These are phyloP conservation scores for Brenthis ino DNA, from an alignment of 2,888 invertebrate genomes.

Conservation along the genomic window DNA sequence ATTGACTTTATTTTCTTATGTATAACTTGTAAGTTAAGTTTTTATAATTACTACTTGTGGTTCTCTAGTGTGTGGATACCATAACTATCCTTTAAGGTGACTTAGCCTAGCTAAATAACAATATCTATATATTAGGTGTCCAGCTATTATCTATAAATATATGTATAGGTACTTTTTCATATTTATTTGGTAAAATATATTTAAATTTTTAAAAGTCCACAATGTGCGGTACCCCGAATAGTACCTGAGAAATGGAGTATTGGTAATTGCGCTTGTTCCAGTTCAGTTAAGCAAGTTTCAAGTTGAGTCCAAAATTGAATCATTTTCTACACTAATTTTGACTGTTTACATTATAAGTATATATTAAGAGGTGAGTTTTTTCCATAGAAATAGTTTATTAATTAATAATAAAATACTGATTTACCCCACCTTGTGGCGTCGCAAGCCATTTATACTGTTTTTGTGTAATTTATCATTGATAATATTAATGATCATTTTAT, in stretches of 20 bases:
- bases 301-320: conserved; percentile 20
- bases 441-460: conserved; percentile 19
- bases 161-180: neutral
- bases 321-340: conserved; percentile 26
- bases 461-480: conserved; percentile 27
- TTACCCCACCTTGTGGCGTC: conserved; percentile 26
- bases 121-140: too few species aligned
- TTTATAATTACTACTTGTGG: too few species aligned
- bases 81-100: too few species aligned
- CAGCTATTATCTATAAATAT: neutral
- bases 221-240: conserved; percentile 9
- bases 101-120: too few species aligned
- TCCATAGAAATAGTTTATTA: conserved; percentile 13
- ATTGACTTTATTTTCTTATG: neutral
- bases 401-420: conserved; percentile 11
- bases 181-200: neutral
- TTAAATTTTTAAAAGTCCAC: conserved; percentile 1
- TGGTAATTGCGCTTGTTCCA: conserved; percentile 16
- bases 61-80: too few species aligned
- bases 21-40: too few species aligned
- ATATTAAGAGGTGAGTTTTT: conserved; percentile 18
- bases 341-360: conserved; percentile 27
- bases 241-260: conserved; percentile 21
- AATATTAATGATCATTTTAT: conserved; percentile 20
- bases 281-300: conserved; percentile 8